Evolutionary conservation across 2,113 vertebrate species (phyloP).

Genomic region (Rhodinocichla rosea): DNA sequence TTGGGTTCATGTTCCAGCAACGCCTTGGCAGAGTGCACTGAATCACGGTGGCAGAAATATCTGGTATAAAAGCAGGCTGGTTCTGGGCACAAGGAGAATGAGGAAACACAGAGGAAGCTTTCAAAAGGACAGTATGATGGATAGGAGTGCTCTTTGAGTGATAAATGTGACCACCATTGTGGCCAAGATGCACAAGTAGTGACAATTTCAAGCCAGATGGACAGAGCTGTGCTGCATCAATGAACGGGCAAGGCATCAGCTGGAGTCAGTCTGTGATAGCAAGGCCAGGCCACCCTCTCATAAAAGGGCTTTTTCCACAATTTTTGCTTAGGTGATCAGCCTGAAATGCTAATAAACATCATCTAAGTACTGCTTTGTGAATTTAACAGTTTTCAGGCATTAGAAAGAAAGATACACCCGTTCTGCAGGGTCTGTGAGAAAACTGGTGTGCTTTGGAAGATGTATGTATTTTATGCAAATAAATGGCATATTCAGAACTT

Average conservation of each 20-base stretch:
- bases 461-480: neutral
- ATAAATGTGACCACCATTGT: neutral
- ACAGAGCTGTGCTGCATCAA: neutral
- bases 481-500: neutral
- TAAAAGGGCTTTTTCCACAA: neutral
- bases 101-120: neutral
- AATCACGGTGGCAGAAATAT: neutral
- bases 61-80: neutral
- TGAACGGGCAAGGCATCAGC: neutral
- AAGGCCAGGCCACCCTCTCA: neutral
- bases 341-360: neutral
- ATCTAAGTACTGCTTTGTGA: neutral
- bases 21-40: neutral
- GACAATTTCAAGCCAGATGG: neutral
- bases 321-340: neutral
- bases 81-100: neutral
- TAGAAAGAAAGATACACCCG: neutral
- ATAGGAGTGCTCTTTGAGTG: neutral
- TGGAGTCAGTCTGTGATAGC: neutral
- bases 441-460: neutral
- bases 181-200: neutral
- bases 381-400: neutral
- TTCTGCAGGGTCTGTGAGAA: neutral
- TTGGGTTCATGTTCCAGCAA: neutral
- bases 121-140: neutral